Evolutionary conservation across 2,888 invertebrate species (phyloP), one percentile per base, ranked within the genome.

Genomic region (Neelides folsomi): DNA sequence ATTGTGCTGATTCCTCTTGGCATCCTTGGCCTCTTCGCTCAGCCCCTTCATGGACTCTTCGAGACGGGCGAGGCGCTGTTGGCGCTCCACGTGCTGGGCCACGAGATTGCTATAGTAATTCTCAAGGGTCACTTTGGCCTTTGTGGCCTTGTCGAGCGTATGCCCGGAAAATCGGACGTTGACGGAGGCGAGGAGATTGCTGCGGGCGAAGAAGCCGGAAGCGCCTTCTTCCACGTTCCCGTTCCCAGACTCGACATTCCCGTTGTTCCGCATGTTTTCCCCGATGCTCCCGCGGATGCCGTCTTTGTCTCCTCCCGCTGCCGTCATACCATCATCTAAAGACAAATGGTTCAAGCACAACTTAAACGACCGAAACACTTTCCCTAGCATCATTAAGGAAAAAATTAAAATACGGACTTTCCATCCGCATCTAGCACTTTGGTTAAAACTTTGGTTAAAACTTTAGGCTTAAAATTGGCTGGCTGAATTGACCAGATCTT

Each of bases 101-200:
- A 97, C 86, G 70, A 97, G 82, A 76, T 98, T 98, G 73, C 89
- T 90, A 75, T 98, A 99, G 76, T 95, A 98, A 75, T 95, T 97
- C 75, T 99, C 98, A 70, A 98, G 76, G 56, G 95, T 93, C 71
- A 98, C 73, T 77, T 98, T 95, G 66, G 97, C 95, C 75, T 95
- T 93, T 71, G 94, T 94, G 67, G 94, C 95, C 76, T 95, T 97
- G 78, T 97, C 95, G 74, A 89, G 79, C 69, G 95, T 95, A 75
- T 94, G 90, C 70, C 89, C 90, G 77, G 89, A 90, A 77, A 94
- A 90, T 75, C 87, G 86, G 73, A 90, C 85, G 69, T 80, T 77
- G 68, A 79, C 83, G 73, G 84, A 58, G 7, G 63, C 59, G 15
- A 61, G 52, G 9, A 59, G 46, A 39, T 49, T 53, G 9, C 54